These are phyloP conservation scores for Agriopis marginaria DNA, from an alignment of 2,888 invertebrate genomes.

Conservation along the genomic window DNA sequence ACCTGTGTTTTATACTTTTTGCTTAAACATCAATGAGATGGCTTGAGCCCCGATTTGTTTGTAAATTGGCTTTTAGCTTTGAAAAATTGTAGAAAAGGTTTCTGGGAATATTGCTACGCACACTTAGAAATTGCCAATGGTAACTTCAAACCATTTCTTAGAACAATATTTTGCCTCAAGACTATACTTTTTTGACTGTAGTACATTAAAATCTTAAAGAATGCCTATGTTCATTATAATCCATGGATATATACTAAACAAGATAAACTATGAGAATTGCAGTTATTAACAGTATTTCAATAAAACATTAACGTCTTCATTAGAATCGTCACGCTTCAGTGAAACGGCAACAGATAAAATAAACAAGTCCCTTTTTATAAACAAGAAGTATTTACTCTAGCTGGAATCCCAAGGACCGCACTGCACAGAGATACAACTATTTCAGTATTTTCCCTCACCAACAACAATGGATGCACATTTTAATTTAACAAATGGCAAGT, in stretches of 20 bases:
- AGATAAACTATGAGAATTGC: neutral
- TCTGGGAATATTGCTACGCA: neutral
- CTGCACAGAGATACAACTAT: slow-evolving; percentile 47
- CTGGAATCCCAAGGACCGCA: slow-evolving; percentile 28
- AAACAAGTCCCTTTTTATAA: slow-evolving; percentile 19
- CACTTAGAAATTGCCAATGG: neutral
- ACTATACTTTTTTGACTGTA: too few species aligned
- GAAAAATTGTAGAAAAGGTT: neutral
- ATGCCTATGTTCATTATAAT: neutral
- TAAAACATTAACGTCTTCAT: too few species aligned
- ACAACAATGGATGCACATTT: slow-evolving; percentile 48
- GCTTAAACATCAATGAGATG: slow-evolving; percentile 18
- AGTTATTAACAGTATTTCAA: neutral
- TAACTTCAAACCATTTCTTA: neutral
- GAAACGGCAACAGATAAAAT: neutral
- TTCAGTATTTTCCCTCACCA: slow-evolving; percentile 22
- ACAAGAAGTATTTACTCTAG: slow-evolving; percentile 19
- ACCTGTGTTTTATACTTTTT: slow-evolving; percentile 24
- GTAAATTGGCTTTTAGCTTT: slow-evolving; percentile 9
- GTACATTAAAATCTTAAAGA: too few species aligned
- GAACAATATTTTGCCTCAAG: too few species aligned
- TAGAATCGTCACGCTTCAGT: too few species aligned
- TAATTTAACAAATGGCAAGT: slow-evolving; percentile 57
- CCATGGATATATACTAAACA: neutral
- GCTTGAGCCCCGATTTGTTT: neutral